These are phyloP conservation scores for Maconellicoccus hirsutus DNA, from an alignment of 1,140 invertebrate genomes.

Conservation along the genomic window DNA sequence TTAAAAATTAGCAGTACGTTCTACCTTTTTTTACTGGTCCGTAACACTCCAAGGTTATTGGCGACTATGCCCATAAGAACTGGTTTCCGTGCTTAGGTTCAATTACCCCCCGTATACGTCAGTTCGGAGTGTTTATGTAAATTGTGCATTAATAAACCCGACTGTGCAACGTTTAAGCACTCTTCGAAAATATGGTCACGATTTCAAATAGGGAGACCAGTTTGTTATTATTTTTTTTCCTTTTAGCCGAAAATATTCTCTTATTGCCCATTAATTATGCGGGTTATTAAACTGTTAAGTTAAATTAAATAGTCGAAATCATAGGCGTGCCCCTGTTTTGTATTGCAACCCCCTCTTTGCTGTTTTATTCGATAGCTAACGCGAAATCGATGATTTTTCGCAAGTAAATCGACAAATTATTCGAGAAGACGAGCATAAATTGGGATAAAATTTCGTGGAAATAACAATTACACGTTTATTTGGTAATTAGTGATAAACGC, in stretches of 20 bases:
- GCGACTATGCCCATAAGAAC: slow-evolving; percentile 15
- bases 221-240: slow-evolving; percentile 19
- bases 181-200: slow-evolving; percentile 20
- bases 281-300: slow-evolving; percentile 22
- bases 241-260: slow-evolving; percentile 20
- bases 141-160: slow-evolving; percentile 21
- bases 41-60: slow-evolving; percentile 11
- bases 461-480: no score
- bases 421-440: no score
- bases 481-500: no score
- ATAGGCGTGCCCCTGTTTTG: slow-evolving; percentile 5
- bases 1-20: slow-evolving; percentile 19
- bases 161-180: slow-evolving; percentile 19
- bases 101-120: slow-evolving; percentile 21
- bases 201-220: slow-evolving; percentile 14
- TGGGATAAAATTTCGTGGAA: no score
- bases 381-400: no score
- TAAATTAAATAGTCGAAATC: slow-evolving; percentile 22
- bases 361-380: no score
- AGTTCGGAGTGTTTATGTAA: slow-evolving; percentile 20
- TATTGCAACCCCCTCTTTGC: no score
- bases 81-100: slow-evolving; percentile 19
- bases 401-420: no score
- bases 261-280: slow-evolving; percentile 21
- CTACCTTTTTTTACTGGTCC: slow-evolving; percentile 3